Percentiles rank a stretch among this genome's conserved stretches.
These are phyloP conservation scores for Aphyosemion australe DNA, from an alignment of 2,113 vertebrate genomes.

Conservation along the genomic window DNA sequence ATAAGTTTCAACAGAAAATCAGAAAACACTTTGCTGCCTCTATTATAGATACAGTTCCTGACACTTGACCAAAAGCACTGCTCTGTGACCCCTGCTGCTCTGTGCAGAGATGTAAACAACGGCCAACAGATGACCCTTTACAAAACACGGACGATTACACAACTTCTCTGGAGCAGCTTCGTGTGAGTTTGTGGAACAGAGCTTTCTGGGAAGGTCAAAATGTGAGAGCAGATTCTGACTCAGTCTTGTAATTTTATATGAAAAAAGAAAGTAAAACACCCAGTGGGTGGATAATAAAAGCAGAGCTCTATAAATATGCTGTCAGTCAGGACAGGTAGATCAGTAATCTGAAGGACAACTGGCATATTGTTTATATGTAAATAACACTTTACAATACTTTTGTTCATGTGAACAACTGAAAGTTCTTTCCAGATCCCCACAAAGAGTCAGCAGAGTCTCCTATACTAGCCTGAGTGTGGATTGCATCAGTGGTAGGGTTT, in stretches of 20 bases:
- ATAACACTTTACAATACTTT: slow-evolving; percentile 49
- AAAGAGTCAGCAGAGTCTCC: slow-evolving; percentile 39
- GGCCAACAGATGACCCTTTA: slow-evolving; percentile 50
- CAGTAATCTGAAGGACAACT: slow-evolving; percentile 21
- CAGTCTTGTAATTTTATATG: slow-evolving; percentile 14
- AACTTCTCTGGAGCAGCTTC: slow-evolving; percentile 39
- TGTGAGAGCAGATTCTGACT: slow-evolving; percentile 17
- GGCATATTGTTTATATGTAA: slow-evolving; percentile 51
- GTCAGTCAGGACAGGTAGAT: slow-evolving; percentile 14
- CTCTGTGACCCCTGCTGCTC: slow-evolving; percentile 53
- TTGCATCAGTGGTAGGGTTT: slow-evolving; percentile 15
- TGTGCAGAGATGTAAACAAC: slow-evolving; percentile 49
- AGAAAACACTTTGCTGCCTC: slow-evolving; percentile 14
- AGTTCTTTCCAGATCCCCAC: slow-evolving; percentile 58
- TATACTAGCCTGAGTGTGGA: not conserved
- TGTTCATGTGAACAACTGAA: slow-evolving; percentile 58
- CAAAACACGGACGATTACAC: slow-evolving; percentile 52
- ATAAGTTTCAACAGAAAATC: not conserved
- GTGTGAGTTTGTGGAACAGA: slow-evolving; percentile 33
- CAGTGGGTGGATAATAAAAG: not conserved
- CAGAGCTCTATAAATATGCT: not conserved
- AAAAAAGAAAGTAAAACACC: not conserved
- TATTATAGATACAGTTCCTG: slow-evolving; percentile 29
- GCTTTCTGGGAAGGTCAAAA: slow-evolving; percentile 38
- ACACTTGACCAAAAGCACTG: slow-evolving; percentile 32